Evolutionary conservation across 2,888 invertebrate genomes (phyloP).

Genomic region (Drosophila yooni): DNA sequence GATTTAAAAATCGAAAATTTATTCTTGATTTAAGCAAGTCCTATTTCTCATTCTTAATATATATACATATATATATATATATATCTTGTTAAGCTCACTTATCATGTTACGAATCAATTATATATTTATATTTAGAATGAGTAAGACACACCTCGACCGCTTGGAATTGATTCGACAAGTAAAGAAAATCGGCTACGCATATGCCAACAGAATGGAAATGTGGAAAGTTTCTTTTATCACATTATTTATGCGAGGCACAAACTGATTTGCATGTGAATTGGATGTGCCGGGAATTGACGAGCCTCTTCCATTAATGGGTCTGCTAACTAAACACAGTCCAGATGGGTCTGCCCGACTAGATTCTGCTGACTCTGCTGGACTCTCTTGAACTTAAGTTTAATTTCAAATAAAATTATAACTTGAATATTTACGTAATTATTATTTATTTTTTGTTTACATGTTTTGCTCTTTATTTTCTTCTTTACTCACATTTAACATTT

Average conservation of each 20-base stretch:
- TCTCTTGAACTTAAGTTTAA: background rate
- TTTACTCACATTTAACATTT: no score
- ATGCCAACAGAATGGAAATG: background rate
- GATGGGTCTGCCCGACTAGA: background rate
- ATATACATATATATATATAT: no score
- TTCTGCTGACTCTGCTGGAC: background rate
- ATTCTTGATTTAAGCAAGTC: background rate
- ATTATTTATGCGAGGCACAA: conserved; percentile 15
- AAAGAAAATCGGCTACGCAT: background rate
- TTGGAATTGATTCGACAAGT: background rate
- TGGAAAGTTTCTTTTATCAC: background rate
- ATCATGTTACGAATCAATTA: conserved; percentile 11
- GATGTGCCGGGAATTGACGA: conserved; percentile 47
- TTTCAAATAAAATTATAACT: background rate
- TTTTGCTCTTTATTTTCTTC: background rate
- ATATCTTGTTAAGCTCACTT: conserved; percentile 69
- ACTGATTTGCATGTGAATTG: conserved; percentile 69
- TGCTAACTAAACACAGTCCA: conserved; percentile 26
- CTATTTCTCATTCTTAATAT: no score
- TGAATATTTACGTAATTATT: background rate
- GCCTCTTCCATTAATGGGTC: conserved; percentile 61
- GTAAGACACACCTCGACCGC: conserved; percentile 1
- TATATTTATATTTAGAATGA: conserved; percentile 8
- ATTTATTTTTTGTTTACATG: conserved; percentile 5
- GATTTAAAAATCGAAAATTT: background rate